phyloP scores from a whole-genome alignment of 64 coral and sea anemone species.

The Acropora yongei region DNA sequence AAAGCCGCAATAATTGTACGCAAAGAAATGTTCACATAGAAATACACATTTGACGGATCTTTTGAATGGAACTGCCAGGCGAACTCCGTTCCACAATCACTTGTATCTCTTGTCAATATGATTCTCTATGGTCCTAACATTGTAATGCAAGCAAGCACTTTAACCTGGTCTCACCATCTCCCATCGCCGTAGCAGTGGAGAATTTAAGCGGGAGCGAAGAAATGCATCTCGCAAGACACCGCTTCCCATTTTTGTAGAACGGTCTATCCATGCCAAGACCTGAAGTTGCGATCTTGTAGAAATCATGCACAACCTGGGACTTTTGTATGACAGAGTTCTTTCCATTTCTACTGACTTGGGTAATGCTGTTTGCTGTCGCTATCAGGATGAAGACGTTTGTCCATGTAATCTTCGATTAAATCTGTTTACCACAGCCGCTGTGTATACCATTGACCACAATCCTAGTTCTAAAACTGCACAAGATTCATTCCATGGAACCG shows the following conservation, averaged over 20 bases:
- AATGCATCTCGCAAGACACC: slow-evolving; percentile 66
- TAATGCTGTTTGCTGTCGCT: not conserved
- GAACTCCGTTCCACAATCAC: slow-evolving; percentile 54
- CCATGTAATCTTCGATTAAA: too few relatives aligned
- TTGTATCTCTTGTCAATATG: slow-evolving; percentile 38
- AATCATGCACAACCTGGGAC: slow-evolving; percentile 59
- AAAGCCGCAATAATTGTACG: slow-evolving; percentile 56
- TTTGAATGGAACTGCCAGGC: slow-evolving; percentile 55
- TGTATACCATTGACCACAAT: slow-evolving; percentile 34
- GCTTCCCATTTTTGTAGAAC: slow-evolving; percentile 49
- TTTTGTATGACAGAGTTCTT: slow-evolving; percentile 83
- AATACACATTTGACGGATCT: slow-evolving; percentile 41
- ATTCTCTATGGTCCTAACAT: too few relatives aligned
- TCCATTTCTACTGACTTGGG: slow-evolving; percentile 68
- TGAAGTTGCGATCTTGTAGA: slow-evolving; percentile 47
- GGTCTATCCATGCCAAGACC: slow-evolving; percentile 56
- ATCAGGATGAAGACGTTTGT: too few relatives aligned
- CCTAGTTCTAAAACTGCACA: slow-evolving; percentile 37
- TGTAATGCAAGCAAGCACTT: slow-evolving; percentile 1
- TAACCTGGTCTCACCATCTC: slow-evolving; percentile 24
- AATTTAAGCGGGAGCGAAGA: slow-evolving; percentile 26
- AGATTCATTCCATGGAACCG: slow-evolving; percentile 71
- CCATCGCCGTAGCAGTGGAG: slow-evolving; percentile 13
- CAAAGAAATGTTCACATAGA: slow-evolving; percentile 47
- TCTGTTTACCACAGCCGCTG: too few relatives aligned